Base-by-base conservation (phyloP, 1,140 invertebrate species). In the Globodera rostochiensis region DNA sequence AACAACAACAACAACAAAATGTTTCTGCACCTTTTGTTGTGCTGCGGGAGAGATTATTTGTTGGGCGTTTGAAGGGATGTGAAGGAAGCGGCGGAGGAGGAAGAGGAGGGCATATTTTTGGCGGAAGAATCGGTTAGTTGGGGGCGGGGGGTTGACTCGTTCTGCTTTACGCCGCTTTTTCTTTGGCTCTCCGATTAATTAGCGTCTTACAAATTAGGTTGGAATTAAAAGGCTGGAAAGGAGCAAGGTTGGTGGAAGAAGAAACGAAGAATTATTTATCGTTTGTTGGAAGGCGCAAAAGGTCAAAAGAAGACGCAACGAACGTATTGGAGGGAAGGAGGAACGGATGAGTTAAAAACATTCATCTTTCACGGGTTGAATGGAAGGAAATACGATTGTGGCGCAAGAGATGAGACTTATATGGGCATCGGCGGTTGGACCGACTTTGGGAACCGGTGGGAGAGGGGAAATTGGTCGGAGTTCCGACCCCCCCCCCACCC, bases 261-360 rank as follows among this genome's bases (percentile, higher is more conserved):
- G 5, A 13, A 19, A 71, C 4, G 36, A 47, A 21, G 69, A 71
- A 71, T 71, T 71, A 71, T 71, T 71, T 36, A 71, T 71, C 21
- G 69, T 11, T 36, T 47, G 69, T 8, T 11, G 21, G 25, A 69
- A 3, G 7, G 69, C 69, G 69, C 69, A 47, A 71, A 71, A 71
- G 69, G 69, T 71, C 69, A 71, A 71, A 71, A 71, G 69, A 47
- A 8, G 13, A 71, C n/a, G 46, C n/a, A 8, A 71, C 19, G 57
- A 36, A 71, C 9, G n/a, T 71, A 11, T 71, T 47, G 69, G 2
- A 36, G n/a, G 6, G 3, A 6, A 8, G 6, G 36, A n/a, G 36
- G 36, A 9, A 45, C n/a, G 36, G n/a, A 45, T 19, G 67, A n/a
- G 60, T n/a, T 36, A 36, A 36, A 36, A 36, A 36, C 25, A 36